A percentile compares a stretch with the other conserved stretches of the same genome.
phyloP scores from a whole-genome alignment of 2,797 vertebrate genomes.

The Peromyscus melanophrys region DNA sequence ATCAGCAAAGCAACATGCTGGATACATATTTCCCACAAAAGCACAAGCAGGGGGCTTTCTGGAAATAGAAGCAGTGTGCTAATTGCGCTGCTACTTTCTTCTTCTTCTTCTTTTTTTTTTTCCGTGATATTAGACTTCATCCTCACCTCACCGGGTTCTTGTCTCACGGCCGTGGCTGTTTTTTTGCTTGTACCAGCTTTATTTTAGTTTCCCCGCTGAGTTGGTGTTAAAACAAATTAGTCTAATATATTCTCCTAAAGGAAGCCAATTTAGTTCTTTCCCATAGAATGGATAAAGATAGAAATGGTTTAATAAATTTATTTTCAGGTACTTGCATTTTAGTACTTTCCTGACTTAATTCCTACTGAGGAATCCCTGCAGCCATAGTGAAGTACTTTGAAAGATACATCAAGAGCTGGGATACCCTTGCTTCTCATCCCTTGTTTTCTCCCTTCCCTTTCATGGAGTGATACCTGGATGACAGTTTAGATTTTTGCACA shows the following conservation, averaged over 20 bases:
- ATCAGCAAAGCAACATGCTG: background rate
- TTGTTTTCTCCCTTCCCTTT: background rate
- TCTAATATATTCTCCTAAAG: constrained; percentile 87
- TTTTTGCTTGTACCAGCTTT: constrained; percentile 67
- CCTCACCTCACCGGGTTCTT: background rate
- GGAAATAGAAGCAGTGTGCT: background rate
- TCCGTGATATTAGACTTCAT: background rate
- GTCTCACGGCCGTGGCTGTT: background rate
- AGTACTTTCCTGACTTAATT: constrained; percentile 76
- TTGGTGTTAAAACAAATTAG: constrained; percentile 87
- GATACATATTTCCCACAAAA: constrained; percentile 38
- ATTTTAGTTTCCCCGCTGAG: constrained; percentile 85
- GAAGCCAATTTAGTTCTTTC: constrained; percentile 85
- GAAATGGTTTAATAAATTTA: constrained; percentile 83
- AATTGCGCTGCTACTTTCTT: background rate
- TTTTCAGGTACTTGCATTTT: constrained; percentile 84
- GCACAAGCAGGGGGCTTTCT: background rate
- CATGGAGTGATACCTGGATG: background rate
- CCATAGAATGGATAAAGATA: constrained; percentile 80
- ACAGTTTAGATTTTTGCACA: background rate
- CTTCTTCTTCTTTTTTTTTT: background rate
- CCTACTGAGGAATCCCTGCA: constrained; percentile 77
- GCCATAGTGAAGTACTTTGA: constrained; percentile 79
- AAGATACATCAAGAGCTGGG: background rate
- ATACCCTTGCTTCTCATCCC: background rate